A percentile compares a stretch with the other conserved stretches of the same genome.
Evolutionary conservation across 1,140 invertebrate genomes (phyloP).

Genomic region (Pogonomyrmex californicus): DNA sequence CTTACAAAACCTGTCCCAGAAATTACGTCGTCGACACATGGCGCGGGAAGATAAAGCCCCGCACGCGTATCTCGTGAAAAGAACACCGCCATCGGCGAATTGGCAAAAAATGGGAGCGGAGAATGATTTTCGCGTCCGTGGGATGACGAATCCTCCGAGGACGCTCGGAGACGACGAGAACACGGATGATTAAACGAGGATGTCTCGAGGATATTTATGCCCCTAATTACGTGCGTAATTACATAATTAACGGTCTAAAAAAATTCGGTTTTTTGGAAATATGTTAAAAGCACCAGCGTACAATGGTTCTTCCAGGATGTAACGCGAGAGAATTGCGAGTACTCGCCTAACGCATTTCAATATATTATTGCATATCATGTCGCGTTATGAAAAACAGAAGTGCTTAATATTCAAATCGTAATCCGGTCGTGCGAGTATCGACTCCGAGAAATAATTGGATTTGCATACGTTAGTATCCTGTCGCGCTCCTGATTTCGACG

Average conservation of each 20-base stretch:
- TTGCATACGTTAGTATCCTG: background rate
- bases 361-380: background rate
- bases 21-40: slow-evolving; percentile 44
- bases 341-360: background rate
- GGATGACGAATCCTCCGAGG: background rate
- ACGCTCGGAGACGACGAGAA: background rate
- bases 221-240: background rate
- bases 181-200: slow-evolving; percentile 2
- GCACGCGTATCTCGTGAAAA: slow-evolving; percentile 55
- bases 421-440: background rate
- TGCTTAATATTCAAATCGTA: background rate
- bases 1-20: slow-evolving; percentile 61
- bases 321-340: background rate
- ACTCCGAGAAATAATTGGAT: background rate
- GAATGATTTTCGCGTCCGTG: slow-evolving; percentile 15
- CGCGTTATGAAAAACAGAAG: background rate
- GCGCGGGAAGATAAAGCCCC: slow-evolving; percentile 61
- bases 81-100: slow-evolving; percentile 60
- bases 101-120: slow-evolving; percentile 23
- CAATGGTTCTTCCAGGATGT: no score
- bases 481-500: background rate
- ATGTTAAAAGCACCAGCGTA: background rate
- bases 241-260: background rate
- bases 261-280: background rate
- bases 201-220: background rate